These are phyloP conservation scores for Homarus gammarus DNA, from an alignment of 2,888 invertebrate genomes.

Conservation along the genomic window DNA sequence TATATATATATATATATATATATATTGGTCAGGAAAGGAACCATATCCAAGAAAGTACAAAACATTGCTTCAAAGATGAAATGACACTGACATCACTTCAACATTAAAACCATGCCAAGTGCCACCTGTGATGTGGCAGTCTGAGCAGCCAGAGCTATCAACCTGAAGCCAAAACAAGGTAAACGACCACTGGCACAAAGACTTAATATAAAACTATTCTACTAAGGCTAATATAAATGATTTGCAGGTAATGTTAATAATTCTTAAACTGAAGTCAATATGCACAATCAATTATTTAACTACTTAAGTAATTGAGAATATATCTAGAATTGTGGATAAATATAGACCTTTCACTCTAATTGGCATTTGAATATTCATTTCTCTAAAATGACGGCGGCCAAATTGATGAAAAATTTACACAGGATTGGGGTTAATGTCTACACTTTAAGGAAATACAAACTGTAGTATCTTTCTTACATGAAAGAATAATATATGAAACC, in stretches of 20 bases:
- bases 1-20: no score
- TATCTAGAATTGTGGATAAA: slow-evolving; percentile 54
- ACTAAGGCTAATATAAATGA: slow-evolving; percentile 61
- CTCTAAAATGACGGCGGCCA: slow-evolving; percentile 59
- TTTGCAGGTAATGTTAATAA: slow-evolving; percentile 37
- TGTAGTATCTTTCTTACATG: slow-evolving; percentile 53
- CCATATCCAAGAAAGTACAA: no score
- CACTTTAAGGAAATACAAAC: slow-evolving; percentile 61
- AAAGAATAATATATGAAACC: slow-evolving; percentile 63
- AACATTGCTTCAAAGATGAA: slow-evolving; percentile 7
- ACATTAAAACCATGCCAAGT: no score
- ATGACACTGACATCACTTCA: no score
- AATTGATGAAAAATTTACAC: slow-evolving; percentile 66
- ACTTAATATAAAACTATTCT: slow-evolving; percentile 51
- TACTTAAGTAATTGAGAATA: slow-evolving; percentile 52
- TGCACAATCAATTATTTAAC: slow-evolving; percentile 49
- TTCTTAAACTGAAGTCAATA: slow-evolving; percentile 58
- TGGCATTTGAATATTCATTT: slow-evolving; percentile 60
- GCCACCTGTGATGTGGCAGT: no score
- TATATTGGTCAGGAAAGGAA: slow-evolving; percentile 30
- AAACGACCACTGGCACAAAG: slow-evolving; percentile 30
- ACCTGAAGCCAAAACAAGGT: slow-evolving; percentile 4
- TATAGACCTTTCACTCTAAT: slow-evolving; percentile 55
- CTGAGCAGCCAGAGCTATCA: not conserved
- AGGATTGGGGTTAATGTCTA: slow-evolving; percentile 42